A percentile compares a stretch with the other conserved stretches of the same genome.
Evolutionary conservation across 2,797 vertebrate genomes (phyloP).

Genomic region (Phoebastria nigripes): DNA sequence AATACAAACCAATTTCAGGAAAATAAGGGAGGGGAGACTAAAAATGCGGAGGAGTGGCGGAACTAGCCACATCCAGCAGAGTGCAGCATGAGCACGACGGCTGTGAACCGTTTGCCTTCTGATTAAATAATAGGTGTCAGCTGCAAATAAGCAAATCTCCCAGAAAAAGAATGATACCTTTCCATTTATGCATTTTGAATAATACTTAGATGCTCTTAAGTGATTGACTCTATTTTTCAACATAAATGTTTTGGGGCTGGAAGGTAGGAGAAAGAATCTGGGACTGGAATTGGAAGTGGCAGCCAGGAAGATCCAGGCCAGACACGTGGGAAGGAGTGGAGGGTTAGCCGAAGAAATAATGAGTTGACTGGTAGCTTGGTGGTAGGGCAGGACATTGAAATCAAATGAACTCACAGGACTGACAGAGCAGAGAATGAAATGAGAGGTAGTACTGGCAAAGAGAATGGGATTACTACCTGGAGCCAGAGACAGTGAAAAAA

Average conservation of each 20-base stretch:
- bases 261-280: not conserved
- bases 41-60: not conserved
- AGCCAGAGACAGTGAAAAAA: not conserved
- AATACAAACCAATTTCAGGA: not conserved
- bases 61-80: slow-evolving; percentile 55
- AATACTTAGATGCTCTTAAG: not conserved
- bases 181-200: not conserved
- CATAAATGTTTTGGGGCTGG: not conserved
- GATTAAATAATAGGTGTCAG: not conserved
- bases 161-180: not conserved
- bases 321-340: not conserved
- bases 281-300: not conserved
- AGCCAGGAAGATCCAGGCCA: not conserved
- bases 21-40: not conserved
- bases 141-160: not conserved
- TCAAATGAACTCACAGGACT: not conserved
- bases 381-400: not conserved
- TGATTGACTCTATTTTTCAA: not conserved
- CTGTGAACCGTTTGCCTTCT: not conserved
- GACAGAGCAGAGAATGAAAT: not conserved
- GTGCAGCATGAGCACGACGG: not conserved
- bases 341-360: not conserved
- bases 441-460: not conserved
- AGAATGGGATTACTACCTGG: not conserved
- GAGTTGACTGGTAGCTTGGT: not conserved